Base-by-base conservation (phyloP, 2,797 vertebrate species). In the Halcyon badia region DNA sequence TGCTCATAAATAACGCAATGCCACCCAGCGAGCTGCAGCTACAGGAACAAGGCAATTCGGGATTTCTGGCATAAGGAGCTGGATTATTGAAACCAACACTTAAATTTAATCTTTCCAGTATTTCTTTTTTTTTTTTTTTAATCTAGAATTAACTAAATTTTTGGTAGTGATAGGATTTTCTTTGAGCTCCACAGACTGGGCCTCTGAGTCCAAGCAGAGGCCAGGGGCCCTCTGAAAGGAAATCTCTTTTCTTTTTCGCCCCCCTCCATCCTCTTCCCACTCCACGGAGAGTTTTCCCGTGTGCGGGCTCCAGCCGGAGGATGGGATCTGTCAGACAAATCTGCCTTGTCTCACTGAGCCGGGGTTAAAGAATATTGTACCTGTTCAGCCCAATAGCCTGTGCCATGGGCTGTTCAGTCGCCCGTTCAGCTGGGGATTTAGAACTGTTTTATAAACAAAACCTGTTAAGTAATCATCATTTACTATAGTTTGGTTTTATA, bases 191-290 rank as follows among this genome's bases (percentile, higher is more conserved):
- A 4, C 81, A 73, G 81, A 11, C 72, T 66, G 93, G 68, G 82
- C 87, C 90, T 93, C 92, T 62, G 73, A 81, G 48, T 61, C 83
- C 64, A 37, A 39, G 80, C 51, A 56, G 84, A 94, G 49, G 84
- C 94, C 84, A 51, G 96, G 93, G 97, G 96, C 94, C 90, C 95
- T 82, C 54, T 76, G 71, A 91, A 95, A 95, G 93, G 93, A 84
- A 62, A 49, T 78, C 62, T 93, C 86, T 96, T 85, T 4, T 33
- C 17, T 41, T 31, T n/a, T 41, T 5, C 3, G 4, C 10, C 13
- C 42, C 33, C 28, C 26, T 35, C 62, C 42, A n/a, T 76, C 51
- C 51, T 61, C 22, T 57, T 16, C 60, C 71, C 2, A 3, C 31
- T 78, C 60, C 76, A 30, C n/a, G 62, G 87, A 24, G 28, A 52